phyloP scores from a whole-genome alignment of 2,888 invertebrate genomes.

The Bugula neritina region DNA sequence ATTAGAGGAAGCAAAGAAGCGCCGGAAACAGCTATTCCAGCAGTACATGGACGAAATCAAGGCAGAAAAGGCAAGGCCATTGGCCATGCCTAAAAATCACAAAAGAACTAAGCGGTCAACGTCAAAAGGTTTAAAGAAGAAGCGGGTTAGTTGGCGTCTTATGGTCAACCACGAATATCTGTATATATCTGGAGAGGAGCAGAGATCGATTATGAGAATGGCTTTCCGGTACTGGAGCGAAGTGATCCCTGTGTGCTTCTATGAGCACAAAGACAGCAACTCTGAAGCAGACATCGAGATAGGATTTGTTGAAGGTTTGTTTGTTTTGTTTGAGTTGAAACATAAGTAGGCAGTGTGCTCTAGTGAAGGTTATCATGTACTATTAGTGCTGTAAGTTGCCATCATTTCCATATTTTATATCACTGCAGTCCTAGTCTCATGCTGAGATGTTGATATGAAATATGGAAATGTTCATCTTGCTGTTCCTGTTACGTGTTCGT shows the following conservation, averaged over 20 bases:
- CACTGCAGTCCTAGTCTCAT: no score
- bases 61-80: not conserved
- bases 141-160: constrained; percentile 47
- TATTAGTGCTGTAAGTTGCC: no score
- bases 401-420: no score
- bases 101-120: not conserved
- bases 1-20: not conserved
- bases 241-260: constrained; percentile 51
- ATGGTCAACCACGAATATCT: constrained; percentile 45
- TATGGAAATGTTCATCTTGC: no score
- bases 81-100: not conserved
- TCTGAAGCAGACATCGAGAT: constrained; percentile 52
- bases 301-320: constrained; percentile 51
- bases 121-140: constrained; percentile 32
- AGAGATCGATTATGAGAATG: constrained; percentile 46
- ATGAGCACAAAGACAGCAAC: constrained; percentile 40
- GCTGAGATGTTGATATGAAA: no score
- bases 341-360: no score
- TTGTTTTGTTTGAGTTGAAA: no score
- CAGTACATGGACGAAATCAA: not conserved
- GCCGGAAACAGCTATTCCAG: not conserved
- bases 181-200: constrained; percentile 46
- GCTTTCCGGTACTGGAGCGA: constrained; percentile 55
- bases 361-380: no score
- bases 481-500: no score